Base-by-base conservation (phyloP, 1,140 invertebrate genomes). In the Diachasmimorpha longicaudata region DNA sequence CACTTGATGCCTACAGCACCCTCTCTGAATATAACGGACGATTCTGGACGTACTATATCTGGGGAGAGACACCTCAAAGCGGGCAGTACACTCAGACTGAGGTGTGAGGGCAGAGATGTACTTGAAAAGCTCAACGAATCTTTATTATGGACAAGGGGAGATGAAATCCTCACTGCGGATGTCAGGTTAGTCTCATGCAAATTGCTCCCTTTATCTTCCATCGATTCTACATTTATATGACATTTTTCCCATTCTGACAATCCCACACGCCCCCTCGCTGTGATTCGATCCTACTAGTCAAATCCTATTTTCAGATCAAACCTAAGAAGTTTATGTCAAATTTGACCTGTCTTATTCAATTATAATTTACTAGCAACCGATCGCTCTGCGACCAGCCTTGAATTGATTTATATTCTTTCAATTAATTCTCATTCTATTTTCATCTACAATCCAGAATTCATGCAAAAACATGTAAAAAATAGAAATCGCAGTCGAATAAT, bases 1-100 rank as follows among this genome's bases (percentile, higher is more conserved):
- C 13, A 58, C 78, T 52, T 77, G 68, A 75, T 77, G 76, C 68
- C 75, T 86, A 39, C 83, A 91, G 91, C 90, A 8, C 91, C 91
- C 13, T 87, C 88, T 70, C 87, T 91, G 46, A 88, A 87, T 73
- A 91, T 92, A 81, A 87, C 90, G 52, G 91, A 91, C 77, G 90
- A 91, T 79, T 89, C 90, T 21, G 90, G 87, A 44, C 84, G 86
- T 81, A 88, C 84, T 73, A 86, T 90, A 76, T 86, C 86, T 42
- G 90, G 90, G 66, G 86, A 90, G 78, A 86, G 88, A 79, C 85
- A 88, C 79, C 82, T 89, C 9, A 91, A 91, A 79, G 90, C 90
- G 16, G 90, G 90, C 36, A 91, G 90, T 77, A 87, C 86, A 16
- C 85, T 91, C 70, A 89, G 87, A 80, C 85, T 91, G 42, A 89